Conservation (phyloP, 2,113 vertebrate species). For the Empidonax traillii region DNA sequence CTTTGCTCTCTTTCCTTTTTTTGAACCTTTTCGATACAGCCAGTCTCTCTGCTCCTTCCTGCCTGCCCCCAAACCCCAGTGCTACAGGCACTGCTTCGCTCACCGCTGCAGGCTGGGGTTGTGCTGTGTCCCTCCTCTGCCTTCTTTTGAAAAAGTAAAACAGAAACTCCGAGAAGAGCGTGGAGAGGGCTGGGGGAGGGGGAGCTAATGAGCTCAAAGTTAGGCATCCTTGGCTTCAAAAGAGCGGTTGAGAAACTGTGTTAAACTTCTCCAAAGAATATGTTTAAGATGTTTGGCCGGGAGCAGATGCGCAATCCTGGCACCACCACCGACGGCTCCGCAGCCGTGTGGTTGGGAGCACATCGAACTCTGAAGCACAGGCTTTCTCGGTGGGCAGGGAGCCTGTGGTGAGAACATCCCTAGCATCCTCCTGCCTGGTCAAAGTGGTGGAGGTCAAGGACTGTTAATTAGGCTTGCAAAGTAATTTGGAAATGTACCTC, state of each 20-base stretch:
- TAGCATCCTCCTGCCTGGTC: not conserved
- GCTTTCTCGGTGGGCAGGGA: not conserved
- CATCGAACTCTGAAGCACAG: not conserved
- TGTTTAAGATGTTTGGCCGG: not conserved
- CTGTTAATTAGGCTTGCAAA: not conserved
- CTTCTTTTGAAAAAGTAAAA: not conserved
- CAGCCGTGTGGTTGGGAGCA: not conserved
- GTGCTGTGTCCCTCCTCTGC: not conserved
- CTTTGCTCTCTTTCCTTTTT: not conserved
- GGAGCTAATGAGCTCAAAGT: not conserved
- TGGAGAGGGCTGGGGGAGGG: not conserved
- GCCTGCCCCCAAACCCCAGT: accelerated
- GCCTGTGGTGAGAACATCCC: not conserved
- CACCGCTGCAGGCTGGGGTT: not conserved
- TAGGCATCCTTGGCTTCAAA: not conserved
- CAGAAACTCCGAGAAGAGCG: not conserved
- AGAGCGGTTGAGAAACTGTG: not conserved
- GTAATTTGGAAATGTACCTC: not conserved
- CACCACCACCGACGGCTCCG: accelerated
- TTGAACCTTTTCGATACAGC: not conserved
- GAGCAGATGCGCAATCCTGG: not conserved
- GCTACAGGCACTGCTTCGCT: not conserved
- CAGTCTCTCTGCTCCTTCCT: accelerated
- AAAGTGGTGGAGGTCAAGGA: not conserved
- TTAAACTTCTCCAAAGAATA: not conserved